Evolutionary conservation across 2,888 invertebrate species (phyloP).

Genomic region (Galerucella nymphaeae): DNA sequence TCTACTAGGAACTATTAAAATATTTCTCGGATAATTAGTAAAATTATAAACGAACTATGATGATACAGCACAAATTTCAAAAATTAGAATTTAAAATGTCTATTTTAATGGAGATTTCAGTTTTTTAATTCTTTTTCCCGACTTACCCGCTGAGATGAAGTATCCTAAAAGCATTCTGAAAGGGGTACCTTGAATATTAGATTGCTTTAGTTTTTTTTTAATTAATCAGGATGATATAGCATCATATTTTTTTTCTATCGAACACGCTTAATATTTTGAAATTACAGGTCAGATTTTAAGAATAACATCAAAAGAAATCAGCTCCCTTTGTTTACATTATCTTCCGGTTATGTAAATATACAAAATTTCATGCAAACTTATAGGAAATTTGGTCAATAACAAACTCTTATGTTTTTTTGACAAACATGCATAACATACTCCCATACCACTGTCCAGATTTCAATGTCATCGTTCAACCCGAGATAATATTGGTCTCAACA

Average conservation of each 20-base stretch:
- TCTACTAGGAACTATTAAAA: neutral
- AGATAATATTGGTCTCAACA: no score
- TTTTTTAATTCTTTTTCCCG: slow-evolving; percentile 5
- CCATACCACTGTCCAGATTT: no score
- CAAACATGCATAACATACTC: no score
- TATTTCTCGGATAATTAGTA: slow-evolving; percentile 12
- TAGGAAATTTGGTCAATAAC: no score
- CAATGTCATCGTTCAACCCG: no score
- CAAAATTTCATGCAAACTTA: no score
- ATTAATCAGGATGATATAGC: slow-evolving; percentile 10
- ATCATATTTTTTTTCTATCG: neutral
- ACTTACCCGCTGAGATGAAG: slow-evolving; percentile 5
- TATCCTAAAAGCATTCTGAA: slow-evolving; percentile 14
- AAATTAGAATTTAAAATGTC: slow-evolving; percentile 10
- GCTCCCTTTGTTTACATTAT: no score
- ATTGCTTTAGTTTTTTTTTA: slow-evolving; percentile 4
- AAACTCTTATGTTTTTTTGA: no score
- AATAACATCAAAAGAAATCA: neutral
- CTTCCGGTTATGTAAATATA: no score
- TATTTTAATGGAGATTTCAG: slow-evolving; percentile 7
- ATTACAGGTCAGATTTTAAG: neutral
- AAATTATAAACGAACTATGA: slow-evolving; percentile 5
- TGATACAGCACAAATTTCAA: slow-evolving; percentile 5
- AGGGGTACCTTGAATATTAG: slow-evolving; percentile 14
- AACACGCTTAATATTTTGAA: neutral